A percentile compares a stretch with the other conserved stretches of the same genome.
phyloP scores from a whole-genome alignment of 2,113 vertebrate genomes.

The Tor tambroides region DNA sequence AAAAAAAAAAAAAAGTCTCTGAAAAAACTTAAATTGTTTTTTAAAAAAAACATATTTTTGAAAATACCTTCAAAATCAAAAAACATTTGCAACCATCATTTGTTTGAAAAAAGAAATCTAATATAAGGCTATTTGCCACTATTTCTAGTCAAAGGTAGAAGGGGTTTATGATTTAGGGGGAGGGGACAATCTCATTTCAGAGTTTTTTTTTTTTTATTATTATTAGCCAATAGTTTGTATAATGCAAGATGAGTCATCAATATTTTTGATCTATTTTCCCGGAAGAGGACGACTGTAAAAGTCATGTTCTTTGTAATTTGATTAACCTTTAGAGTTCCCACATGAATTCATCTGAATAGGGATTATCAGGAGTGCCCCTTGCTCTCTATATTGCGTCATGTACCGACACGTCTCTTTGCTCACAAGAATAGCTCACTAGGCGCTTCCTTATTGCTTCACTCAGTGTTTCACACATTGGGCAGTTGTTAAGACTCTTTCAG shows the following conservation, averaged over 20 bases:
- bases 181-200: not conserved
- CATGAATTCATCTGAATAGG: not conserved
- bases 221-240: not conserved
- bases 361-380: conserved; percentile 7
- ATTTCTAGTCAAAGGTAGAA: not conserved
- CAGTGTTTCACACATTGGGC: not conserved
- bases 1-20: too few relatives aligned
- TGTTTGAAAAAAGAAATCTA: not conserved
- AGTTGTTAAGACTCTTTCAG: not conserved
- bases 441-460: not conserved
- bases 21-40: not conserved
- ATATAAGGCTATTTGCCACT: not conserved
- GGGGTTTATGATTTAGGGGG: not conserved
- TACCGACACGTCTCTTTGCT: not conserved
- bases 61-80: not conserved
- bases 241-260: not conserved
- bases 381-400: not conserved
- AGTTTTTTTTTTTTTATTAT: not conserved
- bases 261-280: not conserved
- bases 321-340: not conserved
- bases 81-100: not conserved
- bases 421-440: not conserved
- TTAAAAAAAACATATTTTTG: not conserved
- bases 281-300: not conserved
- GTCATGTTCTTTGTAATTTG: not conserved